Evolutionary conservation across 2,113 vertebrate species (phyloP).

Genomic region (Oostethus manadensis): DNA sequence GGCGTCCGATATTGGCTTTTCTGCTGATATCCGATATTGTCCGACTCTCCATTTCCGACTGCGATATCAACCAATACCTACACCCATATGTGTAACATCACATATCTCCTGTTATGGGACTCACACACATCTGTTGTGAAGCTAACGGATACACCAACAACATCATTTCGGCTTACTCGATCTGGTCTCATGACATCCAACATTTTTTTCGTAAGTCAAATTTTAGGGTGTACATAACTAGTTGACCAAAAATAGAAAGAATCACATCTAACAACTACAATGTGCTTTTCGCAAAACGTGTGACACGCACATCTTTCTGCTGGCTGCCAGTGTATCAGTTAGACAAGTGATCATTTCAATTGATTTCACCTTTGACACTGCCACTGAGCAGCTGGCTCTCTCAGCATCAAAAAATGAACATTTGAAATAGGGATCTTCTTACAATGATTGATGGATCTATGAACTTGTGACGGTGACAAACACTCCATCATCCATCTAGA

Average conservation of each 20-base stretch:
- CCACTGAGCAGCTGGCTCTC: conserved; percentile 40
- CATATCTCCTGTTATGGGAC: no score
- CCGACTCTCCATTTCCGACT: no score
- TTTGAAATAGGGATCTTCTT: neutral
- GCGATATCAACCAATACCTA: no score
- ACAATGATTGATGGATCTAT: conserved; percentile 48
- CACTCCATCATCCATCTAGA: conserved; percentile 41
- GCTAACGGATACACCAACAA: no score
- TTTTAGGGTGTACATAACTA: neutral
- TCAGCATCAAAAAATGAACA: conserved; percentile 9
- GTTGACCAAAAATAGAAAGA: no score
- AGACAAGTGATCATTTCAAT: neutral
- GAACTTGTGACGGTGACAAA: conserved; percentile 41
- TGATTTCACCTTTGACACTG: conserved; percentile 40
- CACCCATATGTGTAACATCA: no score
- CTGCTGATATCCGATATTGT: no score
- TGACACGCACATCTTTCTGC: no score
- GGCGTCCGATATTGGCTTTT: no score
- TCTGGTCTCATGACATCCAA: neutral
- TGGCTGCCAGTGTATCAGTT: no score
- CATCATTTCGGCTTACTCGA: conserved; percentile 3
- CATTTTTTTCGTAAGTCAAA: neutral
- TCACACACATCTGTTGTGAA: no score
- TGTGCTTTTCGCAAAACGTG: neutral
- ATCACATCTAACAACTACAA: no score